Evolutionary conservation across 2,888 invertebrate genomes (phyloP).

Genomic region (Polydesmus complanatus): DNA sequence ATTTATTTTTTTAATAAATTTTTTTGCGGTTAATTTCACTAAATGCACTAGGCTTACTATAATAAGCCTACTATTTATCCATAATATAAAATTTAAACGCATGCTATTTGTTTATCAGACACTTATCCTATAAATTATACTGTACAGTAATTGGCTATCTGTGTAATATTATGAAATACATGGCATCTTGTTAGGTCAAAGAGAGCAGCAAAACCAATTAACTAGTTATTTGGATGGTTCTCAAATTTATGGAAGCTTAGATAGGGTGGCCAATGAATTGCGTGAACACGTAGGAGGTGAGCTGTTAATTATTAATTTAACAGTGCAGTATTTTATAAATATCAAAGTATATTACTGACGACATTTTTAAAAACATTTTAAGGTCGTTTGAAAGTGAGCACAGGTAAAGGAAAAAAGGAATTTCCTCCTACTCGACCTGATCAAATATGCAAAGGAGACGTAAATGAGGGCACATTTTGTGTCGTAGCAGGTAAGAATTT

Average conservation of each 20-base stretch:
- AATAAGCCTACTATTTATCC: too few species aligned
- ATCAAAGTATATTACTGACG: neutral
- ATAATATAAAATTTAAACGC: too few species aligned
- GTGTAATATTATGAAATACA: too few species aligned
- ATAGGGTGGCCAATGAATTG: neutral
- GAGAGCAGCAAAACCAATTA: neutral
- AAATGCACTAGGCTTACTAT: neutral
- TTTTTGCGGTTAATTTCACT: constrained; percentile 42
- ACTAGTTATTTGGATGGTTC: neutral
- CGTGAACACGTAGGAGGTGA: neutral
- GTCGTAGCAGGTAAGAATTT: neutral
- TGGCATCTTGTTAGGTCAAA: neutral
- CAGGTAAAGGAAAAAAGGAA: too few species aligned
- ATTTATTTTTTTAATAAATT: constrained; percentile 65
- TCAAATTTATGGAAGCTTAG: neutral
- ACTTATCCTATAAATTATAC: too few species aligned
- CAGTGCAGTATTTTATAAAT: neutral
- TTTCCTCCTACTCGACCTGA: neutral
- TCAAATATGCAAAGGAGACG: neutral
- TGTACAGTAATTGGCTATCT: too few species aligned
- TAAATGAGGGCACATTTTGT: neutral
- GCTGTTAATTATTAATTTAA: neutral
- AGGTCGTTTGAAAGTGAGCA: constrained; percentile 18
- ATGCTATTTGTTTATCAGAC: too few species aligned
- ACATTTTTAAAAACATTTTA: neutral